These are phyloP conservation scores for Balaeniceps rex DNA, from an alignment of 2,113 vertebrate genomes.

Conservation along the genomic window DNA sequence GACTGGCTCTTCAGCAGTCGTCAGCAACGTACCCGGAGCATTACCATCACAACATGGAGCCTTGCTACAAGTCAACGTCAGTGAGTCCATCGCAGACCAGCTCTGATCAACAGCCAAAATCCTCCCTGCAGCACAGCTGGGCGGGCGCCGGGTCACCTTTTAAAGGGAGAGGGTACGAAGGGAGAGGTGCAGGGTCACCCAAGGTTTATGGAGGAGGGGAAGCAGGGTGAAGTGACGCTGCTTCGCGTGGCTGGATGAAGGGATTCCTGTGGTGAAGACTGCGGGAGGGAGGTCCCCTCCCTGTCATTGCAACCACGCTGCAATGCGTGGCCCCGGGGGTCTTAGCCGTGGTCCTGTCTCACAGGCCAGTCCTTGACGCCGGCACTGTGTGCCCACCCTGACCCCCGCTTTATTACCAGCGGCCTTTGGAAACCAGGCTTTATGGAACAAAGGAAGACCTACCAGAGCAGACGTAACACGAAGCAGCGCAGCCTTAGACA, in stretches of 20 bases:
- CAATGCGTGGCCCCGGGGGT: accelerated
- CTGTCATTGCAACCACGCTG: too few relatives aligned
- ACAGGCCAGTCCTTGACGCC: neutral
- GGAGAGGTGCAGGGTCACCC: too few relatives aligned
- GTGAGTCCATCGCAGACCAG: neutral
- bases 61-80: neutral
- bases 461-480: neutral
- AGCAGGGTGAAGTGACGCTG: neutral
- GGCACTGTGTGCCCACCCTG: neutral
- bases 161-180: neutral
- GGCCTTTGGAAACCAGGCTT: neutral
- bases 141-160: neutral
- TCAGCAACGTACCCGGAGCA: neutral
- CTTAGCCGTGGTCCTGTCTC: neutral
- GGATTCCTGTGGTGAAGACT: neutral
- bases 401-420: neutral
- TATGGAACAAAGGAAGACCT: neutral
- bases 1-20: neutral
- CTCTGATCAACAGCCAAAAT: neutral
- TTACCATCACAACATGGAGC: neutral
- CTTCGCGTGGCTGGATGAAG: accelerated
- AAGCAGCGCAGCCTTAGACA: neutral
- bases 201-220: neutral
- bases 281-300: neutral
- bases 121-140: too few relatives aligned